A percentile compares a stretch with the other conserved stretches of the same genome.
Conservation (phyloP, 2,888 invertebrate genomes). For the Anodontia alba region DNA sequence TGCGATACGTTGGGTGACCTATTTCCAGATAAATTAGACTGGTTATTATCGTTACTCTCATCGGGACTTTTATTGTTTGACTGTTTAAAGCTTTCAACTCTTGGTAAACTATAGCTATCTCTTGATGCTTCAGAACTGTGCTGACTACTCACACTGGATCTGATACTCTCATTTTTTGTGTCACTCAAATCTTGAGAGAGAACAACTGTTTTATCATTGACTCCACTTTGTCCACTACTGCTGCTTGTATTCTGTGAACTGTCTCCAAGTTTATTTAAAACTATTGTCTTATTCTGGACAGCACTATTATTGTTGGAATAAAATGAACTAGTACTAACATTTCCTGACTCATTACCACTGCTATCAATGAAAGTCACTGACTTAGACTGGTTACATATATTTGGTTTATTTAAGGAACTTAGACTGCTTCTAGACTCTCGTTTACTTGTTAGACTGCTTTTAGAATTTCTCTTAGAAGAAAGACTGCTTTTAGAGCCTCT, state of each 20-base stretch:
- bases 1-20: not conserved
- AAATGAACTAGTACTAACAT: slow-evolving; percentile 7
- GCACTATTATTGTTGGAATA: slow-evolving; percentile 18
- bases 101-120: not conserved
- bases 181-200: slow-evolving; percentile 8
- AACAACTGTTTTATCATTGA: slow-evolving; percentile 42
- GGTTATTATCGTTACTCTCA: not conserved
- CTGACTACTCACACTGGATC: not conserved
- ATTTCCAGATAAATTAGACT: not conserved
- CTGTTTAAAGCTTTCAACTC: not conserved
- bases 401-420: slow-evolving; percentile 5
- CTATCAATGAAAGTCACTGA: not conserved
- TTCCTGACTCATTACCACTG: not conserved
- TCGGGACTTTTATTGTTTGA: not conserved
- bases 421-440: not conserved
- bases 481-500: slow-evolving; percentile 14
- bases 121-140: not conserved
- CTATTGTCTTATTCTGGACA: slow-evolving; percentile 47
- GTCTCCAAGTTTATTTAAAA: slow-evolving; percentile 24
- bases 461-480: not conserved
- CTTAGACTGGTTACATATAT: not conserved
- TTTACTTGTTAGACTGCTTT: slow-evolving; percentile 11
- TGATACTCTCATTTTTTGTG: not conserved
- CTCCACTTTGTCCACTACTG: not conserved
- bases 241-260: slow-evolving; percentile 1